These are phyloP conservation scores for Drosophila anceps DNA, from an alignment of 2,888 invertebrate species.

Conservation along the genomic window DNA sequence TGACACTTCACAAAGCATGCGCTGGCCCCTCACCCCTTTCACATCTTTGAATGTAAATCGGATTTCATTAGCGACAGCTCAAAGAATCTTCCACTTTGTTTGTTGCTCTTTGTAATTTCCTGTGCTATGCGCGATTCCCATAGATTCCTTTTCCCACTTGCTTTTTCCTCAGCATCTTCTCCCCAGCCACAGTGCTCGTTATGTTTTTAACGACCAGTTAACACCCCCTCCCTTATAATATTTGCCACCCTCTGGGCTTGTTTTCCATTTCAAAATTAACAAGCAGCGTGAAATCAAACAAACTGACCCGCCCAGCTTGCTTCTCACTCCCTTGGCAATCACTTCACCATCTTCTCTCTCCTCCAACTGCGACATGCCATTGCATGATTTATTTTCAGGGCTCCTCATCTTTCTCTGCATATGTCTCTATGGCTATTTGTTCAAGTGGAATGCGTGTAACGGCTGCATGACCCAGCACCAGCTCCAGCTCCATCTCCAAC, in stretches of 20 bases:
- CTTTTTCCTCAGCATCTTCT: neutral
- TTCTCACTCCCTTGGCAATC: neutral
- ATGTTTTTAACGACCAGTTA: conserved; percentile 66
- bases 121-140: conserved; percentile 22
- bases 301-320: conserved; percentile 46
- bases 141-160: conserved; percentile 13
- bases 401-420: conserved; percentile 5
- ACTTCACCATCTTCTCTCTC: conserved; percentile 10
- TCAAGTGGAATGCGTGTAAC: conserved; percentile 62
- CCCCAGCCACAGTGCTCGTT: conserved; percentile 34
- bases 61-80: conserved; percentile 54
- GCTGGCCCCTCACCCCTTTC: neutral
- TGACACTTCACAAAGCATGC: conserved; percentile 37
- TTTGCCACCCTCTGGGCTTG: conserved; percentile 24
- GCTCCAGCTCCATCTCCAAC: conserved; percentile 4
- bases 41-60: conserved; percentile 32
- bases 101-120: conserved; percentile 41
- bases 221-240: conserved; percentile 20
- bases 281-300: conserved; percentile 56
- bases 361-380: conserved; percentile 42
- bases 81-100: conserved; percentile 52
- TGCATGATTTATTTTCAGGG: conserved; percentile 53
- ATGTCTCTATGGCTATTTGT: conserved; percentile 47
- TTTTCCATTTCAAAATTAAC: conserved; percentile 47
- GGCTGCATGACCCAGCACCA: conserved; percentile 37